Percentiles rank a stretch among this genome's conserved stretches.
These are phyloP conservation scores for Zele albiditarsus DNA, from an alignment of 2,888 invertebrate species.

Conservation along the genomic window DNA sequence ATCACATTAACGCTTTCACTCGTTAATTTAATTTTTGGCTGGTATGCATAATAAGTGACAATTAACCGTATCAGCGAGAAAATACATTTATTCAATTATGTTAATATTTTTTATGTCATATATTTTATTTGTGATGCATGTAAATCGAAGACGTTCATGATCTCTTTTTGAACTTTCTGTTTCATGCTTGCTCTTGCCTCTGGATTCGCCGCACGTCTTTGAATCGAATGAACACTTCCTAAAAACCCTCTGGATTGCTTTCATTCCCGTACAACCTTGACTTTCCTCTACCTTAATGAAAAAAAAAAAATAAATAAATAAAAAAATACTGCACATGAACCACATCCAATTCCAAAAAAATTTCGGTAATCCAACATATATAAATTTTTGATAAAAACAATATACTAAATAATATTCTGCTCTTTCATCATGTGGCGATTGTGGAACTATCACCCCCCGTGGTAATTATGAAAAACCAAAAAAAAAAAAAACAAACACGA, in stretches of 20 bases:
- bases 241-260: slow-evolving; percentile 59
- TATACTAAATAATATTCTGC: slow-evolving; percentile 34
- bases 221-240: slow-evolving; percentile 61
- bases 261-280: slow-evolving; percentile 51
- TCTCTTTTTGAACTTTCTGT: slow-evolving; percentile 72
- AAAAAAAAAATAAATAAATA: slow-evolving; percentile 39
- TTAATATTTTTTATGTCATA: slow-evolving; percentile 7
- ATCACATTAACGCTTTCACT: slow-evolving; percentile 3
- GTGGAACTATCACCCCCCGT: slow-evolving; percentile 51
- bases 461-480: slow-evolving; percentile 30
- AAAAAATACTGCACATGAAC: slow-evolving; percentile 41
- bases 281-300: slow-evolving; percentile 36
- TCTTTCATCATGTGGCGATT: slow-evolving; percentile 59
- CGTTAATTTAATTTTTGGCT: slow-evolving; percentile 8
- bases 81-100: slow-evolving; percentile 27
- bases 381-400: slow-evolving; percentile 6
- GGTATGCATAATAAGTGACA: neutral
- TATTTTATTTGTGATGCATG: slow-evolving; percentile 49
- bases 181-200: slow-evolving; percentile 73
- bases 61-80: neutral
- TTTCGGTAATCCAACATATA: slow-evolving; percentile 44
- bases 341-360: slow-evolving; percentile 42
- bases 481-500: slow-evolving; percentile 33
- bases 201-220: slow-evolving; percentile 71
- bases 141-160: slow-evolving; percentile 68